These are phyloP conservation scores for Meiosimyza platycephala DNA, from an alignment of 2,888 invertebrate genomes.

Conservation along the genomic window DNA sequence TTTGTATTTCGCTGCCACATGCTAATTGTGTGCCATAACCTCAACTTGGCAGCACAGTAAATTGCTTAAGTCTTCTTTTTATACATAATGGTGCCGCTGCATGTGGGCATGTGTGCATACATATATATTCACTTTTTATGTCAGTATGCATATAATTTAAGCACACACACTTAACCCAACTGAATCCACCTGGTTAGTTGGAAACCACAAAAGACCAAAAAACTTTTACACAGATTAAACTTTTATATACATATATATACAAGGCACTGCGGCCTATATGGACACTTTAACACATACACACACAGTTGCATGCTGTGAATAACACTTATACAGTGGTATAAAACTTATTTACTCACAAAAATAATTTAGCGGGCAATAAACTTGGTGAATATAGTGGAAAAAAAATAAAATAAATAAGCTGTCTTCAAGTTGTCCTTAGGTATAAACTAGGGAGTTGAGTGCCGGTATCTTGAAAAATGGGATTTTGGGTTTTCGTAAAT, in stretches of 20 bases:
- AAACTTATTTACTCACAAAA: conserved; percentile 28
- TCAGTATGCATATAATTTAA: conserved; percentile 1
- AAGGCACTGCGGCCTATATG: not conserved
- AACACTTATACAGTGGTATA: not conserved
- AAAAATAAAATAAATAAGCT: not conserved
- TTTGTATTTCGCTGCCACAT: conserved; percentile 1
- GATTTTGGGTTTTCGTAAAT: no score
- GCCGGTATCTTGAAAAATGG: no score
- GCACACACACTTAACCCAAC: conserved; percentile 21
- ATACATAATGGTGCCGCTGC: no score
- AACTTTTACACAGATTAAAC: conserved; percentile 31
- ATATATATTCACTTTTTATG: not conserved
- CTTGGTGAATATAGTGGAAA: not conserved
- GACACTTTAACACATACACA: not conserved
- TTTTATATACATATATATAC: conserved; percentile 4
- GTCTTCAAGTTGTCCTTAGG: no score
- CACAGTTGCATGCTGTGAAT: not conserved
- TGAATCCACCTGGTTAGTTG: conserved; percentile 19
- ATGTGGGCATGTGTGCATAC: no score
- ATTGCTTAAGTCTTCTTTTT: conserved; percentile 1
- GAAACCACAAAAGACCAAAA: conserved; percentile 29
- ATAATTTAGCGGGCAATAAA: conserved; percentile 21
- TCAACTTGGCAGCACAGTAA: not conserved
- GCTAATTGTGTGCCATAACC: conserved; percentile 12
- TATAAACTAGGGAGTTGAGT: no score